Conservation (phyloP, 2,113 vertebrate species). For the Ammodytes marinus region DNA sequence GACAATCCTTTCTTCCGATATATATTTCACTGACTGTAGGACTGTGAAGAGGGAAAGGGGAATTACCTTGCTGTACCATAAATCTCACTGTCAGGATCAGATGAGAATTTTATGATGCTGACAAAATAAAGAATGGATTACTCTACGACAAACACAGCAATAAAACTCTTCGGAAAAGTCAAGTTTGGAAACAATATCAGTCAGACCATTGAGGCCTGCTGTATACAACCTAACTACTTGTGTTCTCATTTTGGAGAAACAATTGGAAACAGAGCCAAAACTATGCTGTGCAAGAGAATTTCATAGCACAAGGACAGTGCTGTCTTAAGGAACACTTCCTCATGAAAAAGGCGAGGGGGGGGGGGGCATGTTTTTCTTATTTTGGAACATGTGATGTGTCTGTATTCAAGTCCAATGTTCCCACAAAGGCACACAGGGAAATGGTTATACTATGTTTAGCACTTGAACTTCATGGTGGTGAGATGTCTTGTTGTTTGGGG, state of each 20-base stretch:
- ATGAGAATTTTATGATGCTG: conserved; percentile 40
- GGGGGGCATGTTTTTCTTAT: background rate
- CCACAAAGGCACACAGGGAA: background rate
- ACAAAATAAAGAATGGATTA: conserved; percentile 46
- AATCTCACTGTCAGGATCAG: conserved; percentile 40
- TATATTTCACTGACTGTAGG: conserved; percentile 18
- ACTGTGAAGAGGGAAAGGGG: conserved; percentile 12
- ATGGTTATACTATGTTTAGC: background rate
- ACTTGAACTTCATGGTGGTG: background rate
- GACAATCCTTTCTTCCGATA: background rate
- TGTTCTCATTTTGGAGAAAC: background rate
- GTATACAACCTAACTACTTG: background rate
- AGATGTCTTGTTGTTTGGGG: background rate
- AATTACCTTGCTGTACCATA: conserved; percentile 42
- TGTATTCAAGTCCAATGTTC: conserved; percentile 13
- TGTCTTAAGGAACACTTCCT: conserved; percentile 5
- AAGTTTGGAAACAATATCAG: conserved; percentile 5
- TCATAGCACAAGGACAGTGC: conserved; percentile 3
- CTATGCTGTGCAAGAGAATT: background rate
- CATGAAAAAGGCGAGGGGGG: conserved; percentile 14
- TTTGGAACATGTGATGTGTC: too few relatives aligned
- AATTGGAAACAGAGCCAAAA: background rate
- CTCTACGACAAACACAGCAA: conserved; percentile 17
- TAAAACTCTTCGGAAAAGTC: conserved; percentile 26
- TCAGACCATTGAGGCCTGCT: background rate